Evolutionary conservation across 2,888 invertebrate species (phyloP).

Genomic region (Aphidoletes aphidimyza): DNA sequence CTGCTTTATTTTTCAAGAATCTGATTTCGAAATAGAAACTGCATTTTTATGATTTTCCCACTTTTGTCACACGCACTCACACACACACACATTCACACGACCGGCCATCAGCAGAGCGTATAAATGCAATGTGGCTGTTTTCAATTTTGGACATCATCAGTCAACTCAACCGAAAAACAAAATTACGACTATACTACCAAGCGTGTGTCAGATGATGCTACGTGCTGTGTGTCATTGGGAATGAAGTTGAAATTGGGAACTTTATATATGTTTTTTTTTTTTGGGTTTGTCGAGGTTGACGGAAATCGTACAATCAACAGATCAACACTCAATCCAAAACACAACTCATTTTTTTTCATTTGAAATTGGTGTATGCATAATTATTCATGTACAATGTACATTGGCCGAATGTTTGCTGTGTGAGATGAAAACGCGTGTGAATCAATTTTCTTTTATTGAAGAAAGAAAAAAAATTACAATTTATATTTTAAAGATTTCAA

Average conservation of each 20-base stretch:
- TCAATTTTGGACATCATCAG: conserved; percentile 10
- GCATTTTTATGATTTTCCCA: neutral
- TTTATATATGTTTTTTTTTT: neutral
- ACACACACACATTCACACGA: neutral
- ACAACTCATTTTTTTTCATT: no score
- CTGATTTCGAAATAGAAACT: conserved; percentile 15
- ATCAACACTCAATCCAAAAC: neutral
- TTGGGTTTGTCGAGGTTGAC: conserved; percentile 46
- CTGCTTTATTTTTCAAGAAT: neutral
- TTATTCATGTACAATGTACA: neutral
- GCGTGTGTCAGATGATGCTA: neutral
- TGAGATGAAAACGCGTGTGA: conserved; percentile 20
- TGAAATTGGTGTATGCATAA: conserved; percentile 3
- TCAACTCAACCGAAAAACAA: neutral
- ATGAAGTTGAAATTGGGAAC: neutral
- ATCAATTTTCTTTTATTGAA: conserved; percentile 13
- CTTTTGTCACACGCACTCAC: neutral
- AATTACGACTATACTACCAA: neutral
- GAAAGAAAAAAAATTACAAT: neutral
- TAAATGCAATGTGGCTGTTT: neutral
- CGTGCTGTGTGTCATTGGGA: neutral
- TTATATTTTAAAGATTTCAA: conserved; percentile 16
- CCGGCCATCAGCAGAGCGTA: neutral
- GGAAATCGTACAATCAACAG: conserved; percentile 32
- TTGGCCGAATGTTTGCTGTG: neutral